These are phyloP conservation scores for Drosophila kanekoi DNA, from an alignment of 2,888 invertebrate species.

Conservation along the genomic window DNA sequence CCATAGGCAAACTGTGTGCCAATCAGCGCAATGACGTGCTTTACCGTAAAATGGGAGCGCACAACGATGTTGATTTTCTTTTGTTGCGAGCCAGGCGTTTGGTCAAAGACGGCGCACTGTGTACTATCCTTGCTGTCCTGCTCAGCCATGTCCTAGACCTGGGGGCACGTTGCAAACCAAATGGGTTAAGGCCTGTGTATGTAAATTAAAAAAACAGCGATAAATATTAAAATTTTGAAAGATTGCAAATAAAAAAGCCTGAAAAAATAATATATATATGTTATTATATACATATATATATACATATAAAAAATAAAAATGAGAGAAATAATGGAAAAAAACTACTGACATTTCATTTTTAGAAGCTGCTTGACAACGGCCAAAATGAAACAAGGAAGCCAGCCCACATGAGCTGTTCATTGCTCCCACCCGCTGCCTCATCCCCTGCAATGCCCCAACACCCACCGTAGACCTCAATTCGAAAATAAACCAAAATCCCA, in stretches of 20 bases:
- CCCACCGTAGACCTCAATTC: slow-evolving; percentile 52
- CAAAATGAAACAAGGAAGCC: slow-evolving; percentile 20
- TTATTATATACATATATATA: slow-evolving; percentile 1
- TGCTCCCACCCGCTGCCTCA: slow-evolving; percentile 21
- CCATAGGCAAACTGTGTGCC: slow-evolving; percentile 82
- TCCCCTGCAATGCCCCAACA: slow-evolving; percentile 1
- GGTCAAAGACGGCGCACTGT: slow-evolving; percentile 84
- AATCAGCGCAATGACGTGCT: slow-evolving; percentile 82
- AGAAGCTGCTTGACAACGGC: slow-evolving; percentile 26
- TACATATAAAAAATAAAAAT: background rate
- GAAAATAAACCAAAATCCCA: slow-evolving; percentile 59
- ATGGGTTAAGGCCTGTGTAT: slow-evolving; percentile 34
- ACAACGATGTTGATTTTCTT: slow-evolving; percentile 84
- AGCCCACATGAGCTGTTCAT: slow-evolving; percentile 36
- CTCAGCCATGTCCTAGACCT: slow-evolving; percentile 44
- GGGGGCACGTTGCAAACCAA: slow-evolving; percentile 22
- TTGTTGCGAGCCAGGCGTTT: slow-evolving; percentile 83
- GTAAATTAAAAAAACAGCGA: background rate
- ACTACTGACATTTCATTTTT: slow-evolving; percentile 28
- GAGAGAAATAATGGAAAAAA: background rate
- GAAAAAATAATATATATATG: background rate
- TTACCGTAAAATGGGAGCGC: slow-evolving; percentile 81
- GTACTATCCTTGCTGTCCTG: slow-evolving; percentile 64
- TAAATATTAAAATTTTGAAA: slow-evolving; percentile 33
- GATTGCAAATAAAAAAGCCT: slow-evolving; percentile 14